Conservation (phyloP, 1,140 invertebrate species). For the Notospermus geniculatus region DNA sequence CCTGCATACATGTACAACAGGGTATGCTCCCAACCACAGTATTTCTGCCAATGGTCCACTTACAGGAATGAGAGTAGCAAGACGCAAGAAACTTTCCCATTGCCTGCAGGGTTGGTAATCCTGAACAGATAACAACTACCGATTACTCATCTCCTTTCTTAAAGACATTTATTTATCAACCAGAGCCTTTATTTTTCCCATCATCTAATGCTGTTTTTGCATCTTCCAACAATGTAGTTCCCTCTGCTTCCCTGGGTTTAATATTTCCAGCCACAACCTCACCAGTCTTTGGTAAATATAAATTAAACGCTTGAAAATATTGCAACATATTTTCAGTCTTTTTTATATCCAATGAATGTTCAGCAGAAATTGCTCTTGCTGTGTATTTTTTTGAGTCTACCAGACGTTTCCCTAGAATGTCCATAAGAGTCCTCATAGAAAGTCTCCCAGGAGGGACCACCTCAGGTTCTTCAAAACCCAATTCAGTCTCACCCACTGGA, state of each 20-base stretch:
- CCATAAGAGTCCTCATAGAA: conserved; percentile 49
- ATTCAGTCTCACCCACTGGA: conserved; percentile 45
- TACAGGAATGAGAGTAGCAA: too few species aligned
- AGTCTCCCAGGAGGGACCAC: conserved; percentile 50
- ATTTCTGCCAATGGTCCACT: too few species aligned
- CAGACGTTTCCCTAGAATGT: conserved; percentile 66
- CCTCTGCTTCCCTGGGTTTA: neutral
- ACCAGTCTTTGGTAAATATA: conserved; percentile 23
- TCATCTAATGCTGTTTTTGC: neutral
- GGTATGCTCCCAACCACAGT: too few species aligned
- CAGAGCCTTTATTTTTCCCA: neutral
- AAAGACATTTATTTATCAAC: too few species aligned
- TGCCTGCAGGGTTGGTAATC: too few species aligned
- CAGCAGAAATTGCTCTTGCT: conserved; percentile 62
- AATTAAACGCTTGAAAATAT: conserved; percentile 24
- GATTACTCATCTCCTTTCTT: too few species aligned
- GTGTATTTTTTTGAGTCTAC: conserved; percentile 61
- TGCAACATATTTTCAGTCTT: conserved; percentile 40
- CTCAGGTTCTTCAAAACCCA: conserved; percentile 45
- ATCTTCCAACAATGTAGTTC: neutral
- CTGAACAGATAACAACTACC: too few species aligned
- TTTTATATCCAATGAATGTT: conserved; percentile 65
- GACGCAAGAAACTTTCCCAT: too few species aligned
- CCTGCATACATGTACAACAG: too few species aligned
- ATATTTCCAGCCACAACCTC: neutral